These are phyloP conservation scores for Coracias cyanogaster DNA, from an alignment of 2,797 vertebrate species.

Conservation along the genomic window DNA sequence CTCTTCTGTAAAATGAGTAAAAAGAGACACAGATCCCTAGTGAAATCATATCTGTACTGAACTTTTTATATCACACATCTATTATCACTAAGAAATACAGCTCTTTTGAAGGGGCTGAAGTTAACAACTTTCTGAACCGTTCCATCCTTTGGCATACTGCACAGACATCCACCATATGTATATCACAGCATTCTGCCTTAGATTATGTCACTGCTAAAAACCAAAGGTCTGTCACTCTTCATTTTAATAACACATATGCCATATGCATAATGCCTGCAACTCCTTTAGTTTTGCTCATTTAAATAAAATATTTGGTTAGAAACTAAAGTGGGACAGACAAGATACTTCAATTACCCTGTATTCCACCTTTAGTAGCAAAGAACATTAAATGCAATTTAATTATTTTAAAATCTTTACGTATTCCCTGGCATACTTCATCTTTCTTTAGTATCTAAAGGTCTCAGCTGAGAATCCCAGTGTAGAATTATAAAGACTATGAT, in stretches of 20 bases:
- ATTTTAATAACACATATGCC: slow-evolving; percentile 25
- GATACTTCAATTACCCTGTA: not conserved
- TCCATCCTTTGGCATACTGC: slow-evolving; percentile 6
- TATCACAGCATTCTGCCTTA: not conserved
- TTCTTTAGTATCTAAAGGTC: not conserved
- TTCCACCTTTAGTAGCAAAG: not conserved
- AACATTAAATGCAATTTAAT: not conserved
- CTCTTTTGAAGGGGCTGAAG: not conserved
- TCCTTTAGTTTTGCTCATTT: not conserved
- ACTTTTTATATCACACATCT: not conserved
- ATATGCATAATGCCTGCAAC: not conserved
- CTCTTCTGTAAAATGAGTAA: not conserved
- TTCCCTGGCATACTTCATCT: not conserved
- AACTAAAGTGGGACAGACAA: not conserved
- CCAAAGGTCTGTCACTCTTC: slow-evolving; percentile 47
- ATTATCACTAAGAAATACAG: not conserved
- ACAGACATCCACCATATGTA: slow-evolving; percentile 39
- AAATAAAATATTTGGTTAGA: slow-evolving; percentile 1
- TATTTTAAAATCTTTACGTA: not conserved
- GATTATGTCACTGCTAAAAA: slow-evolving; percentile 27
- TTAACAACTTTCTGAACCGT: slow-evolving; percentile 44
- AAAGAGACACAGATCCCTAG: not conserved
- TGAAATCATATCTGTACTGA: not conserved
- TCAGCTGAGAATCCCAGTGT: not conserved
- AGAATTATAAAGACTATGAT: not conserved